Base-by-base conservation (phyloP, 2,797 vertebrate genomes). In the Vipera ursinii region DNA sequence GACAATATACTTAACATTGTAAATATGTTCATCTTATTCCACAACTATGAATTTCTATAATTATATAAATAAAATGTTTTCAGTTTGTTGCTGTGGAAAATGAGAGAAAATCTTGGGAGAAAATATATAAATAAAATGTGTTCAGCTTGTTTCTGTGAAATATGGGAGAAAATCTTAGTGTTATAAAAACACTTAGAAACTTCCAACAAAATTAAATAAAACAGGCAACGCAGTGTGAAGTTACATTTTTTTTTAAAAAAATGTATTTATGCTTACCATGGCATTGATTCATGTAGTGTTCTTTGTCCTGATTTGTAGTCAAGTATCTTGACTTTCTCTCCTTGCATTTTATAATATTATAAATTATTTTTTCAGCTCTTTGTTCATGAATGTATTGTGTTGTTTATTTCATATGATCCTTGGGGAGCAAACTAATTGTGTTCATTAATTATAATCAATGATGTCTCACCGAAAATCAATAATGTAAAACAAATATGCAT, bases 381-480 rank as follows among this genome's bases (percentile, higher is more conserved):
- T n/a, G 28, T 24, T 8, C 10, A 56, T 89, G n/a, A 32, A 44
- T 89, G 61, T 14, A 6, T 56, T 78, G 17, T 57, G 26, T 3
- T 85, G 13, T 89, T 93, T 91, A n/a, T 85, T 82, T 89, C 91
- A 85, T 91, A 60, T 85, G 10, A 59, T 73, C 53, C 26, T 51
- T 48, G 53, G 26, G 20, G 22, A 13, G 73, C n/a, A 90, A 59
- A 32, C 22, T 87, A 73, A 51, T 59, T 63, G 24, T 88, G 6
- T 63, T 28, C n/a, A 63, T 82, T 91, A 86, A 92, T 90, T 88
- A 55, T 57, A 91, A 61, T 56, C 7, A 38, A 65, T 65, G 55
- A 63, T 28, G 10, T n/a, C 44, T 88, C 53, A 48, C 10, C 6
- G 32, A 55, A 65, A 89, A 85, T 61, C 69, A 82, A n/a, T 91